A percentile compares a stretch with the other conserved stretches of the same genome.
Conservation (phyloP, 37 sponge, comb jelly and placozoan genomes). For the Trichoplax adhaerens region DNA sequence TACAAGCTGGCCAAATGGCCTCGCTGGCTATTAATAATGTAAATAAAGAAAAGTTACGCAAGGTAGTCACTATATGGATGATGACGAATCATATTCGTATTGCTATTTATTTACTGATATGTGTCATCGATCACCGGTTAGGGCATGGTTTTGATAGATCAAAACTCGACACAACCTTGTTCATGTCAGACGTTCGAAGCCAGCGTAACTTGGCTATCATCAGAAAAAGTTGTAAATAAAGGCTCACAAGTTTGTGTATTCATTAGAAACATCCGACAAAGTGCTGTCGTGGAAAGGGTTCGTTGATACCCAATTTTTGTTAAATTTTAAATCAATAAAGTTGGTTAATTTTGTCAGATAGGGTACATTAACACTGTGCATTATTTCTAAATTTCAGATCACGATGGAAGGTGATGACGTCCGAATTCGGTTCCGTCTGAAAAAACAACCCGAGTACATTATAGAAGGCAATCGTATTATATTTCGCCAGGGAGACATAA, state of each 20-base stretch:
- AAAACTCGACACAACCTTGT: neutral
- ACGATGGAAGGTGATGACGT: conserved; percentile 20
- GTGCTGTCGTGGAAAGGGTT: conserved; percentile 29
- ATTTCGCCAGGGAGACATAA: conserved; percentile 49
- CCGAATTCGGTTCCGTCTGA: conserved; percentile 41
- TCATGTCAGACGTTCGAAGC: conserved; percentile 43
- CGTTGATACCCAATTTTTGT: neutral
- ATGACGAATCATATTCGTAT: neutral
- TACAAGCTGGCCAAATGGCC: conserved; percentile 80
- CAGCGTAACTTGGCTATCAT: conserved; percentile 39
- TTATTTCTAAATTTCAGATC: conserved; percentile 16
- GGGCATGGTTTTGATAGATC: conserved; percentile 10
- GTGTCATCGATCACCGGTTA: conserved; percentile 8
- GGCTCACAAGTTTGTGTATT: conserved; percentile 64
- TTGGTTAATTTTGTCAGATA: conserved; percentile 6
- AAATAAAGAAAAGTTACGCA: conserved; percentile 2
- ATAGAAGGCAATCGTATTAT: conserved; percentile 38
- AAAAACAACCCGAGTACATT: conserved; percentile 64
- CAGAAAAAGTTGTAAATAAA: conserved; percentile 21
- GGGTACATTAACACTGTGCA: neutral
- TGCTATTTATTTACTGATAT: neutral
- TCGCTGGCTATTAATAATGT: conserved; percentile 55
- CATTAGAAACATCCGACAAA: conserved; percentile 54
- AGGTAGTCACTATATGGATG: neutral
- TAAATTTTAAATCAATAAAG: neutral